Base-by-base conservation (phyloP, 2,797 vertebrate genomes). In the Tangara arthus region DNA sequence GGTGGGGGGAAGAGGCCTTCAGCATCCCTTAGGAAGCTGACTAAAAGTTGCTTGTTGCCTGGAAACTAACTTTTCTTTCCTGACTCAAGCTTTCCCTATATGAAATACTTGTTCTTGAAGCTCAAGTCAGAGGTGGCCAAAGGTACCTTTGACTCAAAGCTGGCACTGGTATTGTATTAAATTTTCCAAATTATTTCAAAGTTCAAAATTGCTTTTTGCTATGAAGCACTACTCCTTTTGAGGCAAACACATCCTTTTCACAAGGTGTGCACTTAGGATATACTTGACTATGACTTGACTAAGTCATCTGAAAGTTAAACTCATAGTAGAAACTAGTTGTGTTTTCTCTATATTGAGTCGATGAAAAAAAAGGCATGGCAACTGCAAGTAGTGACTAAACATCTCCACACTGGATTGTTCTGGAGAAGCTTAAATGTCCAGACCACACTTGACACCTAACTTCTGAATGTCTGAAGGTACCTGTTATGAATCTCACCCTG, bases 111-210 rank as follows among this genome's bases (percentile, higher is more conserved):
- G 46, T 22, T 84, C 35, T 84, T 87, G 68, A 85, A 77, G 37
- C 20, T 90, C 34, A 34, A 63, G 50, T 59, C 70, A 64, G 41
- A 60, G 19, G 30, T 34, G 84, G 49, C 6, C 42, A 50, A 70
- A 80, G 14, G 64, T 37, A 35, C 30, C 35, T 77, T 91, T 89
- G 78, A 72, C 41, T 76, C 72, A 85, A 91, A 89, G 42, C 35
- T 81, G 64, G 16, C n/a, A 39, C 27, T 52, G 26, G 11, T 53
- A 41, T 12, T 26, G 11, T 53, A 41, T 12, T 27, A 22, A 46
- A 57, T 80, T 89, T 47, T 50, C 57, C 28, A 75, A 80, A 89
- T n/a, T 49, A 93, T 61, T 69, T 63, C 34, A 90, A 70, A 80
- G 52, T 93, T 87, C 65, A 60, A 68, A 71, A 53, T 18, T 34